phyloP scores from a whole-genome alignment of 2,113 vertebrate genomes.

The Aldabrachelys gigantea region DNA sequence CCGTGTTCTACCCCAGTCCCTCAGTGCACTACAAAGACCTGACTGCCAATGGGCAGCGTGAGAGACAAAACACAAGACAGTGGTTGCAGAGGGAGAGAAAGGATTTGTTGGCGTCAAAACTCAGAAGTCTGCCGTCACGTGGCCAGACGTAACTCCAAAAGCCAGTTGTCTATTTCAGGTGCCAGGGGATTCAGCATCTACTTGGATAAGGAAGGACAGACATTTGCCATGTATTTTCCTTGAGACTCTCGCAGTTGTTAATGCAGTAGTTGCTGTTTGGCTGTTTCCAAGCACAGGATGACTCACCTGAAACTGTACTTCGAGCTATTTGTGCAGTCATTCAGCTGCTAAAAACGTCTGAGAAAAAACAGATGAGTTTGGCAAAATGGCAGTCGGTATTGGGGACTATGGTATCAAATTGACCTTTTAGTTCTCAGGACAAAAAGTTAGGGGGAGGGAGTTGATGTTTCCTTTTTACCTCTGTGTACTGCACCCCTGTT shows the following conservation, averaged over 20 bases:
- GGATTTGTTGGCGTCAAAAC: background rate
- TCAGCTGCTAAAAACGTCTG: background rate
- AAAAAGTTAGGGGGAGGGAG: background rate
- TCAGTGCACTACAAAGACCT: accelerated
- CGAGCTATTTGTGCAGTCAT: background rate
- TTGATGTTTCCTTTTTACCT: background rate
- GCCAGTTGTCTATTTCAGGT: background rate
- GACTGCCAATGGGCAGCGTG: background rate
- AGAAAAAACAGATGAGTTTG: background rate
- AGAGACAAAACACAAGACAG: background rate
- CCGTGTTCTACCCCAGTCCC: background rate
- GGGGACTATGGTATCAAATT: background rate
- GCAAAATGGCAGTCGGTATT: background rate
- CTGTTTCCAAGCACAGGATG: accelerated
- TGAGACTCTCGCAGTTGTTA: background rate
- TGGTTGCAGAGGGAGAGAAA: background rate
- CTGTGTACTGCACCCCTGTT: background rate
- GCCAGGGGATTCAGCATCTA: background rate
- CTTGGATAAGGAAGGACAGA: background rate
- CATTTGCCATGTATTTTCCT: background rate
- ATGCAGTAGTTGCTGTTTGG: conserved; percentile 13
- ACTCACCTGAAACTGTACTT: background rate
- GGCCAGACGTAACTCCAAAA: background rate
- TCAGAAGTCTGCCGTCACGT: background rate
- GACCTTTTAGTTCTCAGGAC: background rate